Conservation (phyloP, 2,113 vertebrate species). For the Dolichotis patagonum region DNA sequence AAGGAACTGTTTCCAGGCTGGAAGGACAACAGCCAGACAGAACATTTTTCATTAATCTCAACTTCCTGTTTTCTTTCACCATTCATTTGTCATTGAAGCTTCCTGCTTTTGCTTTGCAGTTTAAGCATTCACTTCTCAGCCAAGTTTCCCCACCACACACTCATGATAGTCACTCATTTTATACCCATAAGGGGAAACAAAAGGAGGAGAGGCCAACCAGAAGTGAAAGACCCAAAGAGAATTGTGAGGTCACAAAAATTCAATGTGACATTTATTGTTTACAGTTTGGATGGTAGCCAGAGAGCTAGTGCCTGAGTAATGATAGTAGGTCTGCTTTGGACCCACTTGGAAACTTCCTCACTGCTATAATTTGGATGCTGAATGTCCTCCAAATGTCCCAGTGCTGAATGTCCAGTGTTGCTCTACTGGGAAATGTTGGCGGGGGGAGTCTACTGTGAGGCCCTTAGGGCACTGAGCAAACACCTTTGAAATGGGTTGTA, state of each 20-base stretch:
- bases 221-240: conserved; percentile 19
- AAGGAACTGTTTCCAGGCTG: neutral
- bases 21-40: neutral
- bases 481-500: neutral
- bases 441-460: neutral
- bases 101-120: neutral
- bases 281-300: neutral
- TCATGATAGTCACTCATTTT: neutral
- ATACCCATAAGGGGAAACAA: neutral
- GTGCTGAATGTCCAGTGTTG: neutral
- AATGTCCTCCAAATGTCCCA: neutral
- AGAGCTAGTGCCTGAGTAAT: neutral
- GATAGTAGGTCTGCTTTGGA: conserved; percentile 7
- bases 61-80: neutral
- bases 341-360: neutral
- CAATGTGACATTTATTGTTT: neutral
- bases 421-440: neutral
- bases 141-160: too few relatives aligned
- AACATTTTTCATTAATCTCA: neutral
- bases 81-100: neutral
- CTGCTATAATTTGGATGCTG: neutral
- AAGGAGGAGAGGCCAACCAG: neutral
- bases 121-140: neutral
- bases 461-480: neutral
- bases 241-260: neutral